Evolutionary conservation across 2,888 invertebrate species (phyloP), one percentile per base, ranked within the genome.

Genomic region (Erynnis tages): DNA sequence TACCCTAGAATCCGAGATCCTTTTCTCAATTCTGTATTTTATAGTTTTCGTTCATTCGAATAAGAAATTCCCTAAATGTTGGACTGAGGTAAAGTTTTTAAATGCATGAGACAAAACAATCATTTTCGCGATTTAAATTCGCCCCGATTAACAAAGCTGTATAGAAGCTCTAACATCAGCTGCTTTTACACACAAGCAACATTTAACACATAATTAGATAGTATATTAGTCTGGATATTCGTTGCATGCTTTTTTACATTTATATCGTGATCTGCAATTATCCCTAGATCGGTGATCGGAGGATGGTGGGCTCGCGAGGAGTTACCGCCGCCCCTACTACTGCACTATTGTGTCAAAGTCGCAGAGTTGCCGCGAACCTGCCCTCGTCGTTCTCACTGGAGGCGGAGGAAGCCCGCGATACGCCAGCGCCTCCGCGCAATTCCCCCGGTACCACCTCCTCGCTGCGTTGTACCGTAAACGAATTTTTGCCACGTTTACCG

Each of bases 401-500:
- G 73, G 97, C 96, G 73, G 97, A 97, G 74, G 97, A 97, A 76
- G 96, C 95, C 77, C 97, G 95, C 78, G 92, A 92, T 53, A 90
- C 85, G 25, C 88, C 90, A 76, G 90, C 86, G 67, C 91, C 91
- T 56, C 79, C 81, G 61, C 93, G 90, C 77, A 93, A 92, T 86
- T 97, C 97, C 71, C 96, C 95, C 64, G 97, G 97, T 73, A 95
- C 93, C 77, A 98, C 97, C 90, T 98, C 98, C 91, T 98, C 98
- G 87, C 98, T 98, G 90, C 98, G 95, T 92, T 98, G 98, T 82
- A 98, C 97, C 90, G 97, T 97, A 92, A 97, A 96, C 81, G 97
- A 97, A 90, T 96, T 96, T 92, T 97, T 96, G 82, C 96, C 97
- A 91, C 96, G 95, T 91, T 95, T 95, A 90, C 97, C 97, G 91